phyloP scores from a whole-genome alignment of 2,888 invertebrate genomes.

The Melanophora roralis region DNA sequence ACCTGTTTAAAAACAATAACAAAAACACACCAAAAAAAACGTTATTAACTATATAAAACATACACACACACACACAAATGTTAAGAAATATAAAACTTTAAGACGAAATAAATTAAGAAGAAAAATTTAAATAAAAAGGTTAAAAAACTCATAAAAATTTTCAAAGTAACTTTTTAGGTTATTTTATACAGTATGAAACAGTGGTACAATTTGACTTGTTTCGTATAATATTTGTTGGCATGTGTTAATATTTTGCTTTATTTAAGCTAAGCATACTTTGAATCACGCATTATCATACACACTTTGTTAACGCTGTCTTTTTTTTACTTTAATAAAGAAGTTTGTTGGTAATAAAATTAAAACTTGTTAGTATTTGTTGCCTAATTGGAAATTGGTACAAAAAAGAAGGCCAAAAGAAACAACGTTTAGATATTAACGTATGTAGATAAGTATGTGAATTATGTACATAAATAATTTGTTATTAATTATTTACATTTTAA shows the following conservation, averaged over 20 bases:
- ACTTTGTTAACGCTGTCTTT: background rate
- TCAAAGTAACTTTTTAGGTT: background rate
- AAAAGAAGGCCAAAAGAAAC: background rate
- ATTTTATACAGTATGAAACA: background rate
- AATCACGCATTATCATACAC: slow-evolving; percentile 4
- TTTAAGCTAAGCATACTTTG: background rate
- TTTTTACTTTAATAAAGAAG: background rate
- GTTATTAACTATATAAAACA: background rate
- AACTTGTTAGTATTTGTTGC: background rate
- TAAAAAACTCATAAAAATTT: slow-evolving; percentile 34
- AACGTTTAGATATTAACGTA: background rate
- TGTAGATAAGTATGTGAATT: too few species aligned
- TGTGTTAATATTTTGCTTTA: background rate
- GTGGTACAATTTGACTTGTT: background rate
- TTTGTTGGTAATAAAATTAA: background rate
- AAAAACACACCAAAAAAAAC: slow-evolving; percentile 20
- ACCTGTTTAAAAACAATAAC: slow-evolving; percentile 77
- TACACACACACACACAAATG: background rate
- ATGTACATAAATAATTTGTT: background rate
- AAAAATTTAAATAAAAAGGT: slow-evolving; percentile 14
- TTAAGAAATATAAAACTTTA: background rate
- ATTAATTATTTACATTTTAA: background rate
- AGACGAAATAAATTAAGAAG: background rate
- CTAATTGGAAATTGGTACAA: slow-evolving; percentile 6
- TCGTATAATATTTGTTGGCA: too few species aligned